Evolutionary conservation across 2,797 vertebrate species (phyloP).

Genomic region (Centropyge bicolor): DNA sequence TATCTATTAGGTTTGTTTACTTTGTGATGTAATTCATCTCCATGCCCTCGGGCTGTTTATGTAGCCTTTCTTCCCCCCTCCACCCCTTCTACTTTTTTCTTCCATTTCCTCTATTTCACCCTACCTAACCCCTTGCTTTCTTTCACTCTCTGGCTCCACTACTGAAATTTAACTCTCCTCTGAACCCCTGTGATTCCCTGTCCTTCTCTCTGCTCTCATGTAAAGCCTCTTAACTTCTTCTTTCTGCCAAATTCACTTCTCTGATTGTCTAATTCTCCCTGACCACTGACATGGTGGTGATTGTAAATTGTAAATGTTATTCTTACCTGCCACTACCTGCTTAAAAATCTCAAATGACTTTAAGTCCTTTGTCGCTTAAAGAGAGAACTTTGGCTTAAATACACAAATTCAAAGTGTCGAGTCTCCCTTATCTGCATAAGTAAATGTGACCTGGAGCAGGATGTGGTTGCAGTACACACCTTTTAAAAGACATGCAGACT

Average conservation of each 20-base stretch:
- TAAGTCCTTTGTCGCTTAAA: neutral
- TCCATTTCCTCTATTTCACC: constrained; percentile 69
- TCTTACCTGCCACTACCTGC: neutral
- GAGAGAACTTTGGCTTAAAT: constrained; percentile 37
- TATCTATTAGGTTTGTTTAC: constrained; percentile 45
- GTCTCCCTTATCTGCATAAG: constrained; percentile 39
- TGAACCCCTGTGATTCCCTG: constrained; percentile 23
- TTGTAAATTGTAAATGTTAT: neutral
- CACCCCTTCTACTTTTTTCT: constrained; percentile 43
- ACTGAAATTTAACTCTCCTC: constrained; percentile 44
- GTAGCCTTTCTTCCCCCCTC: constrained; percentile 33
- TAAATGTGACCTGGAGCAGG: constrained; percentile 44
- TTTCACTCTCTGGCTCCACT: constrained; percentile 42
- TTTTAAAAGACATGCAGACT: constrained; percentile 7
- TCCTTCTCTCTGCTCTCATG: constrained; percentile 15
- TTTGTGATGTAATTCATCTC: constrained; percentile 62
- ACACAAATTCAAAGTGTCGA: constrained; percentile 49
- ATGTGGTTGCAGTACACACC: neutral
- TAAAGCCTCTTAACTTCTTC: neutral
- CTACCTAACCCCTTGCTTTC: constrained; percentile 50
- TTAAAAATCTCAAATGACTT: neutral
- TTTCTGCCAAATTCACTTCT: neutral
- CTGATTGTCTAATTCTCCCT: neutral
- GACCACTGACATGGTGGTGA: neutral
- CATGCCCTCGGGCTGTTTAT: constrained; percentile 55